Evolutionary conservation across 2,888 invertebrate genomes (phyloP), one percentile per base, ranked within the genome.

Genomic region (Eudasyphora cyanicolor): DNA sequence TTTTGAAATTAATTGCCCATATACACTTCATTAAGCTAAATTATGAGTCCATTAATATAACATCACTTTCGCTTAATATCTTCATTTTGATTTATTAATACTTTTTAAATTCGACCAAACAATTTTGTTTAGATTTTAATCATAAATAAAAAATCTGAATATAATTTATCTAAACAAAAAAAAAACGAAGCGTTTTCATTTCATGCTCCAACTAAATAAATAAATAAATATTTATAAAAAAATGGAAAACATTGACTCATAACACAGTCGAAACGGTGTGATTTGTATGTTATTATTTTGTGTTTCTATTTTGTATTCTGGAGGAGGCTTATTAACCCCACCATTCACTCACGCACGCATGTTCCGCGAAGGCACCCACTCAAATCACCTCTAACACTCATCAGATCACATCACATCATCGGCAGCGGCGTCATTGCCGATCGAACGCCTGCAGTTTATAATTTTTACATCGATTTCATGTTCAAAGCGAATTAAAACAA

Each of bases 301-400:
- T 10, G 3, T 19, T 49, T 49, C 17, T 12, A 19, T 1, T 79
- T 82, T 82, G 75, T 71, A 17, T 35, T 32, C 24, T 51, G 19
- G 19, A 32, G 3, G 38, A n/a, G 45, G 2, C 45, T 45, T 45
- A 45, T 45, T 45, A 45, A 45, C 45, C 45, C 45, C 45, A 45
- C 45, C 32, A 45, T n/a, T 45, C 45, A 45, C 45, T 45, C 45
- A 4, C n/a, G 45, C 45, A 45, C 45, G n/a, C 45, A 45, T 10
- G 6, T 14, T 2, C 12, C 2, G 32, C 4, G 32, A 32, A 2
- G 38, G 10, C 38, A n/a, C 45, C 45, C 45, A 45, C 45, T 45
- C 45, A 45, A 45, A 45, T 64, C 83, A 80, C 77, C 70, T 75
- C 51, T 62, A 70, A 57, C 67, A 82, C 32, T 17, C 64, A 57